A percentile compares a stretch with the other conserved stretches of the same genome.
Evolutionary conservation across 2,113 vertebrate genomes (phyloP).

Genomic region (Centropristis striata): DNA sequence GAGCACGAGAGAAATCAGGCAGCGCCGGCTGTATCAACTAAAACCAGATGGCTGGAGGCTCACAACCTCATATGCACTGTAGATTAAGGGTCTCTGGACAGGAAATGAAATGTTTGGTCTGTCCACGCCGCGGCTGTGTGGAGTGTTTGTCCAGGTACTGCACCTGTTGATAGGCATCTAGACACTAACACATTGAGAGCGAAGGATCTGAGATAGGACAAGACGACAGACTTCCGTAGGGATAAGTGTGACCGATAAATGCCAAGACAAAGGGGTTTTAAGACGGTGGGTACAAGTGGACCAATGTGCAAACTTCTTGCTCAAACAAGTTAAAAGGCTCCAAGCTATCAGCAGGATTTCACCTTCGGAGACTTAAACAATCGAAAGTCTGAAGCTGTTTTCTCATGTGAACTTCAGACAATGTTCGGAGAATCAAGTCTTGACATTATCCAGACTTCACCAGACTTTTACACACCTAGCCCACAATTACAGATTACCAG

Average conservation of each 20-base stretch:
- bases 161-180: constrained; percentile 65
- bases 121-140: not conserved
- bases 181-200: constrained; percentile 29
- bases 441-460: too few relatives aligned
- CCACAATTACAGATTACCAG: too few relatives aligned
- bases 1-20: constrained; percentile 6
- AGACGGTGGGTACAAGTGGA: not conserved
- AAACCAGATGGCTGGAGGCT: constrained; percentile 27
- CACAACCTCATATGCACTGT: not conserved
- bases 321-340: constrained; percentile 55
- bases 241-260: constrained; percentile 60
- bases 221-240: constrained; percentile 59
- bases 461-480: too few relatives aligned
- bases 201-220: constrained; percentile 54
- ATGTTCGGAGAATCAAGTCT: too few relatives aligned
- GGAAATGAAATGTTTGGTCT: constrained; percentile 71
- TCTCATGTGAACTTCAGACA: too few relatives aligned
- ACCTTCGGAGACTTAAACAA: constrained; percentile 11
- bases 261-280: constrained; percentile 7
- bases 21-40: not conserved
- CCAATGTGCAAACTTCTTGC: constrained; percentile 24
- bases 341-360: constrained; percentile 38
- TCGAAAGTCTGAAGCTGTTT: not conserved
- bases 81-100: constrained; percentile 49
- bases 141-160: constrained; percentile 56